phyloP scores from a whole-genome alignment of 2,797 vertebrate species.

The Phoebastria nigripes region DNA sequence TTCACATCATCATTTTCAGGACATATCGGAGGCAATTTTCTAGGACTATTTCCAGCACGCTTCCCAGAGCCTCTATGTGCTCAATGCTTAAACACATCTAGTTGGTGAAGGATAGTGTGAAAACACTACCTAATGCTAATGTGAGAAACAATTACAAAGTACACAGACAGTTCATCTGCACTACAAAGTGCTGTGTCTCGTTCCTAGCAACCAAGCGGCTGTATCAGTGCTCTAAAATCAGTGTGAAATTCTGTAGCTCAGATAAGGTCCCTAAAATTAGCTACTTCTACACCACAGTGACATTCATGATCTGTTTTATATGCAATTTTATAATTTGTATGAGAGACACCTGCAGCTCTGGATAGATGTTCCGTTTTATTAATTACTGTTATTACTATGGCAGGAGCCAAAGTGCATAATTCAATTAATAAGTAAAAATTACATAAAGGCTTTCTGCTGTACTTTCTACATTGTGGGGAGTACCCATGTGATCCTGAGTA shows the following conservation, averaged over 20 bases:
- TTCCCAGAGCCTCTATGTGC: neutral
- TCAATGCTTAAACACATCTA: neutral
- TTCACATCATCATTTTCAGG: neutral
- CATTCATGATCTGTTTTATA: neutral
- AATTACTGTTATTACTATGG: conserved; percentile 21
- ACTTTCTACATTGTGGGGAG: neutral
- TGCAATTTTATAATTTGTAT: conserved; percentile 11
- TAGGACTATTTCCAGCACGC: neutral
- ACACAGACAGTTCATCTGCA: conserved; percentile 2
- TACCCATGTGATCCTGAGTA: neutral
- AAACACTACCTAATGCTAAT: conserved; percentile 25
- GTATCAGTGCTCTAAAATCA: neutral
- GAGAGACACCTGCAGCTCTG: conserved; percentile 36
- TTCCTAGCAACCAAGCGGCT: neutral
- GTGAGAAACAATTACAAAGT: conserved; percentile 33
- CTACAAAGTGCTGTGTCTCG: neutral
- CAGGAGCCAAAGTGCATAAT: conserved; percentile 19
- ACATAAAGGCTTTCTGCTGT: conserved; percentile 29
- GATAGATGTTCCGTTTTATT: neutral
- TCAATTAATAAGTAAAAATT: conserved; percentile 49
- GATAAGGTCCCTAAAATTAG: conserved; percentile 26
- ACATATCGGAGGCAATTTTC: neutral
- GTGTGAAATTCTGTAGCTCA: conserved; percentile 4
- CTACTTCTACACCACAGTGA: neutral
- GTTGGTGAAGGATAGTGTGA: neutral